Conservation (phyloP, 1,140 invertebrate genomes). For the Macrobrachium nipponense region DNA sequence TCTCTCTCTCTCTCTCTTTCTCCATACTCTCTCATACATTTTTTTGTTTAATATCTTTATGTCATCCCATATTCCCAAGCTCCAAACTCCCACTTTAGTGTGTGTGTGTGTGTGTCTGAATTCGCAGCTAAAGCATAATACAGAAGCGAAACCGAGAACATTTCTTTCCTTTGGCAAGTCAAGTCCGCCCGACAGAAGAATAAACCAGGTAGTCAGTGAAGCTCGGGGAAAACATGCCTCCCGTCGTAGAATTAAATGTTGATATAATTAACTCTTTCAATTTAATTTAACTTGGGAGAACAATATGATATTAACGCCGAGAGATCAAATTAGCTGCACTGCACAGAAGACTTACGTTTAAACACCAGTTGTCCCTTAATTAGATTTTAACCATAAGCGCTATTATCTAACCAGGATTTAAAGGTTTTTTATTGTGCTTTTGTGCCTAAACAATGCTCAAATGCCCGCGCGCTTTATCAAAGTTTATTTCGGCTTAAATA, state of each 20-base stretch:
- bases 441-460: not conserved
- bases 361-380: slow-evolving; percentile 21
- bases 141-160: too few relatives aligned
- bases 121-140: too few relatives aligned
- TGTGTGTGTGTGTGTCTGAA: too few relatives aligned
- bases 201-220: not conserved
- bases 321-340: slow-evolving; percentile 10
- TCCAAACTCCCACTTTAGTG: too few relatives aligned
- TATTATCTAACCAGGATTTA: slow-evolving; percentile 25
- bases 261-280: slow-evolving; percentile 25
- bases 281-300: slow-evolving; percentile 6
- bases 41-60: too few relatives aligned
- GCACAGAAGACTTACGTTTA: slow-evolving; percentile 15
- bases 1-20: not conserved
- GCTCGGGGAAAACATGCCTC: not conserved
- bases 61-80: too few relatives aligned
- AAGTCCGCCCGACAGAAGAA: not conserved
- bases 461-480: not conserved
- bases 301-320: slow-evolving; percentile 7
- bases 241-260: slow-evolving; percentile 23
- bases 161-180: too few relatives aligned
- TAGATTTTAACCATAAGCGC: slow-evolving; percentile 16
- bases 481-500: not conserved
- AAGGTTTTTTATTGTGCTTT: slow-evolving; percentile 17
- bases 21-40: not conserved